phyloP scores from a whole-genome alignment of 2,797 vertebrate species.

The Myotis daubentonii region DNA sequence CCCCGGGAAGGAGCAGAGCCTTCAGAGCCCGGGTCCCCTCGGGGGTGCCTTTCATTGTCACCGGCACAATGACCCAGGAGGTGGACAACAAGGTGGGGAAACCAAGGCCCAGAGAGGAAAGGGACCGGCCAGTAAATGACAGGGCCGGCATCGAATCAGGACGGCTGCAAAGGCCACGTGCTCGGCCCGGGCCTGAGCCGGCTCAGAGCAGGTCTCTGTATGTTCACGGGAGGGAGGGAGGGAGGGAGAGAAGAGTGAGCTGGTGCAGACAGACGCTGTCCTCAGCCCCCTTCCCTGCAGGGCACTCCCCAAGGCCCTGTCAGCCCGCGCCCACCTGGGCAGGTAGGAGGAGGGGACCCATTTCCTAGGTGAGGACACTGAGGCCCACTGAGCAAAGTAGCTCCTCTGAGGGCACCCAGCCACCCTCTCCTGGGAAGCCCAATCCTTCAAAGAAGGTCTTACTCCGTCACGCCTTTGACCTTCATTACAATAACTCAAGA shows the following conservation, averaged over 20 bases:
- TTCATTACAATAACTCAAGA: background rate
- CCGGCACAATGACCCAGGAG: background rate
- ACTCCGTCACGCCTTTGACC: background rate
- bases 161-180: background rate
- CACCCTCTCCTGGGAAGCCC: background rate
- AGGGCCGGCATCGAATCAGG: background rate
- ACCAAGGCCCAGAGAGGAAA: background rate
- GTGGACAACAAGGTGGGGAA: background rate
- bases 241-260: accelerated
- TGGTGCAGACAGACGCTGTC: accelerated
- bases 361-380: background rate
- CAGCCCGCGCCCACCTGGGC: background rate
- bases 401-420: background rate
- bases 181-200: background rate
- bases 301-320: background rate
- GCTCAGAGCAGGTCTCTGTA: background rate
- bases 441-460: background rate
- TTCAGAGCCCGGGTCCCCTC: no score
- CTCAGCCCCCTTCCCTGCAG: background rate
- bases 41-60: background rate
- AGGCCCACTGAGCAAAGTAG: background rate
- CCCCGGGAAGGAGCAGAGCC: background rate
- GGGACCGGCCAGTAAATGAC: background rate
- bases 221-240: accelerated
- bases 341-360: background rate